A percentile compares a stretch with the other conserved stretches of the same genome.
Conservation (phyloP, 2,888 invertebrate genomes). For the Electrophaes corylata region DNA sequence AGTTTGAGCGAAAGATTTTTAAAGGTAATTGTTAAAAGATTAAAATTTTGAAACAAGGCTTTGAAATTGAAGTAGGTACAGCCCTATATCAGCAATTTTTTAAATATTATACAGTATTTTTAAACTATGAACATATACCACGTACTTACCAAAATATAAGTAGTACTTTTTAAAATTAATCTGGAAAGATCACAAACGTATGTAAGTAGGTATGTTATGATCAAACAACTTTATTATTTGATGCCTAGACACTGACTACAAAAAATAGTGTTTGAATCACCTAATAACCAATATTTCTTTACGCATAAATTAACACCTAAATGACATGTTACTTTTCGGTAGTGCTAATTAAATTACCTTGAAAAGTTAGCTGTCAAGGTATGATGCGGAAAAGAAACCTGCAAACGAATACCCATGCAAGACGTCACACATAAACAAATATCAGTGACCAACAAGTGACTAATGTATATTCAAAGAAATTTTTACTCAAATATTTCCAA, state of each 20-base stretch:
- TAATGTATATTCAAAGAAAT: too few species aligned
- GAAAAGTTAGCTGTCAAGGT: background rate
- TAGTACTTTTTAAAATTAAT: background rate
- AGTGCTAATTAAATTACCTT: background rate
- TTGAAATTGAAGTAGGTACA: too few species aligned
- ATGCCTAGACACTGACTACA: background rate
- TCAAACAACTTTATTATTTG: background rate
- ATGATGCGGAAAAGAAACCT: background rate
- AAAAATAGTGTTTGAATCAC: background rate
- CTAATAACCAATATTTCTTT: background rate
- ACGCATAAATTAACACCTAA: conserved; percentile 4
- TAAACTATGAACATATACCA: too few species aligned
- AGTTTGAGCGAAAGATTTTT: too few species aligned
- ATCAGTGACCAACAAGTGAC: background rate
- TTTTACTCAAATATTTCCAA: too few species aligned
- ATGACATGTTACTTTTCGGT: background rate
- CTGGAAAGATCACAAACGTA: background rate
- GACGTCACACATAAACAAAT: background rate
- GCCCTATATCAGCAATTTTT: too few species aligned
- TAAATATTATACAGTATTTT: too few species aligned
- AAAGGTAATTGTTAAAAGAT: too few species aligned
- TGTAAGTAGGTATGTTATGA: background rate
- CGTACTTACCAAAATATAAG: background rate
- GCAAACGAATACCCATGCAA: background rate
- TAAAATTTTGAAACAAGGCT: too few species aligned